Evolutionary conservation across 2,888 invertebrate genomes (phyloP), one percentile per base, ranked within the genome.

Genomic region (Blera fallax): DNA sequence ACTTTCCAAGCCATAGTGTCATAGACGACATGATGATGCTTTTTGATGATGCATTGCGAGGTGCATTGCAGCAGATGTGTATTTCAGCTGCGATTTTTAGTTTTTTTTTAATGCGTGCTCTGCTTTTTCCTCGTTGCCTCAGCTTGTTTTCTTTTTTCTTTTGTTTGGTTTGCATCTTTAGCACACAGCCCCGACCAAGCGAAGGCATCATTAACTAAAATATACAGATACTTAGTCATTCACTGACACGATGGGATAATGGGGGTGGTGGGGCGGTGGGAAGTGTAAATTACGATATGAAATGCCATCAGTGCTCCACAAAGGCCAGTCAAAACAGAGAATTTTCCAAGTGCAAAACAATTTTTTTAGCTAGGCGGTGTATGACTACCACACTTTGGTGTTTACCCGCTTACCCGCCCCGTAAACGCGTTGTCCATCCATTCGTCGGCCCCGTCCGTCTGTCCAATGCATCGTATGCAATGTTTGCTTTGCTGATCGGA

Each of bases 401-500:
- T 24, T 48, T 24, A 24, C 37, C 11, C 11, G 37, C n/a, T n/a
- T n/a, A n/a, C n/a, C n/a, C n/a, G n/a, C n/a, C n/a, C n/a, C n/a
- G 54, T 56, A n/a, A 24, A 21, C 11, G 10, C 27, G 14, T 69
- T n/a, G 54, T 37, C 29, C 16, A 18, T 50, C 34, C 50, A 48
- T 40, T 16, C 43, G 27, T 48, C 14, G 64, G 16, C n/a, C n/a
- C n/a, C 34, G 24, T 34, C 21, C 34, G 48, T n/a, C n/a, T n/a
- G n/a, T n/a, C n/a, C n/a, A n/a, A n/a, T n/a, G n/a, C 32, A 48
- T 48, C 10, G 34, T 48, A 34, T 45, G 64, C 32, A 45, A 54
- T 74, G 64, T 74, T 74, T 74, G 74, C 48, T 74, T 74, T 64
- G 56, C 24, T 34, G 54, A 56, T 64, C 64, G 74, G 52, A 54